Evolutionary conservation across 2,797 vertebrate genomes (phyloP), one percentile per base, ranked within the genome.

Genomic region (Zenarchopterus dispar): DNA sequence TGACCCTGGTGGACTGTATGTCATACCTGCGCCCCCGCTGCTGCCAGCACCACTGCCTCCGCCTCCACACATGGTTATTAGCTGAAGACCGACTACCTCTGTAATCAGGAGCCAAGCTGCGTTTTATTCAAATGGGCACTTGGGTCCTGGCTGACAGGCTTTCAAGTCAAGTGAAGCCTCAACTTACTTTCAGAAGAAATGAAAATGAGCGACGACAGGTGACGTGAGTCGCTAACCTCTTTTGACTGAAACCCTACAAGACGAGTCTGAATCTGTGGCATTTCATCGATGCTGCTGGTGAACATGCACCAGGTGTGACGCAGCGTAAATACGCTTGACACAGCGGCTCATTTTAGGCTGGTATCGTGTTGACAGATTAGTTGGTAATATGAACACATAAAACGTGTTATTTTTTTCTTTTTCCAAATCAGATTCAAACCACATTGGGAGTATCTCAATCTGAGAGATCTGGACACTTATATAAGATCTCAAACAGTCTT

Each of bases 1-100:
- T 60, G 71, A 75, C 78, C 74, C 47, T 61, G 41, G 31, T 50
- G 9, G 56, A 63, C 62, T 42, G 19, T 56, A 64, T 9, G 70
- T 67, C 41, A 77, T 28, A 68, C 19, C 31, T 45, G 50, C 22
- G 49, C 22, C 52, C 5, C 42, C 46, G 9, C 41, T 61, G 8
- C 21, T 45, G 28, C 41, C 39, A 44, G 2, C 26, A 17, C 36
- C 18, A 8, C 0, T 53, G 21, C 49, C 16, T 51, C 28, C 24
- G 18, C 45, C 47, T 17, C 62, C 15, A 28, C 49, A 42, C 36
- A n/a, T 39, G 23, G 65, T 5, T 22, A 43, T 50, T 45, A 58
- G 36, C 57, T 22, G 48, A 62, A 62, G 53, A 52, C 17, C 28
- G 5, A 11, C 1, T 5, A 54, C 21, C 22, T 26, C 42, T 21